Evolutionary conservation across 2,113 vertebrate species (phyloP).

Genomic region (Oncorhynchus mykiss): DNA sequence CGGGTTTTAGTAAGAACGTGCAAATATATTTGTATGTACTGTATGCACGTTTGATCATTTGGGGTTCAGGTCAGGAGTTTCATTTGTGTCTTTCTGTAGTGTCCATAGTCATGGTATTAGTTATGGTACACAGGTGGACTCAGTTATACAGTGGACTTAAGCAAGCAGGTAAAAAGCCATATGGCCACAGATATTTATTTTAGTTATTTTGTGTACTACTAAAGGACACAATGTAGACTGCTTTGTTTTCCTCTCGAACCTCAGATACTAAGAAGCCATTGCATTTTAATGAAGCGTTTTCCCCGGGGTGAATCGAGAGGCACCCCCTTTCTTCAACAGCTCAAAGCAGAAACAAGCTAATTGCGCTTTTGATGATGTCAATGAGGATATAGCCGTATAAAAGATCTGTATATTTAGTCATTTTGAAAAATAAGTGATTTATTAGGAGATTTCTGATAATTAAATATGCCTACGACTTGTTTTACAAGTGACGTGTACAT

Average conservation of each 20-base stretch:
- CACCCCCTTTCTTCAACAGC: not conserved
- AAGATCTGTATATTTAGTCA: constrained; percentile 41
- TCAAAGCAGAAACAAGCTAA: constrained; percentile 7
- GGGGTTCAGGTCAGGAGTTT: not conserved
- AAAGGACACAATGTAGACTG: not conserved
- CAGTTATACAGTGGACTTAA: constrained; percentile 5
- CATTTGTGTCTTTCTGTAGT: not conserved
- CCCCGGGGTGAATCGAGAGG: not conserved
- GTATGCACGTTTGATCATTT: not conserved
- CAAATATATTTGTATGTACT: constrained; percentile 3
- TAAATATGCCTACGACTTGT: constrained; percentile 36
- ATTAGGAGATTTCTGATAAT: constrained; percentile 32
- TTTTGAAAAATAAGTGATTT: constrained; percentile 26
- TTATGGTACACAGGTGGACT: not conserved
- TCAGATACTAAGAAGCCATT: constrained; percentile 23
- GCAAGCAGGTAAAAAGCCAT: constrained; percentile 40
- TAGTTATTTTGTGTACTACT: not conserved
- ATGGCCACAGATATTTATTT: constrained; percentile 18
- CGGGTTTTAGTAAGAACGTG: not conserved
- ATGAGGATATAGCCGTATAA: constrained; percentile 25
- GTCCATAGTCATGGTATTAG: not conserved
- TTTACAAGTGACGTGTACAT: constrained; percentile 46
- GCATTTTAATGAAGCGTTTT: constrained; percentile 12
- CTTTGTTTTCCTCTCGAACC: constrained; percentile 6
- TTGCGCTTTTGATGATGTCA: constrained; percentile 23